phyloP scores from a whole-genome alignment of 1,140 invertebrate genomes.

The Aradophagus sp. region DNA sequence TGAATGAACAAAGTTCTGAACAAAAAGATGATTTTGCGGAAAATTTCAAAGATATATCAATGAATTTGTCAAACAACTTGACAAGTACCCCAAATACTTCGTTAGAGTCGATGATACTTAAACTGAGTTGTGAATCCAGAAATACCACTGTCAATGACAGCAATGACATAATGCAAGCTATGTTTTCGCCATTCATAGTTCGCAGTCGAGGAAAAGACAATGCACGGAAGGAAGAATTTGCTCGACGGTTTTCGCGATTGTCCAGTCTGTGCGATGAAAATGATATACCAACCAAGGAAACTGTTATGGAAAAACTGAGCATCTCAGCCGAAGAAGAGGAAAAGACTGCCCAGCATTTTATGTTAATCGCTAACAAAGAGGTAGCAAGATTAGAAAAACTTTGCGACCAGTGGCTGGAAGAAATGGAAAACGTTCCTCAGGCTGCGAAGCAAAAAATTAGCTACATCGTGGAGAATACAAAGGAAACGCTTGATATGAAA shows the following conservation, averaged over 20 bases:
- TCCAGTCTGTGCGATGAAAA: neutral
- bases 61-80: too few species aligned
- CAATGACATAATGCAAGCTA: conserved; percentile 33
- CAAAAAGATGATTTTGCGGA: too few species aligned
- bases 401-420: conserved; percentile 72
- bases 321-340: conserved; percentile 68
- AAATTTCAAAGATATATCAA: too few species aligned
- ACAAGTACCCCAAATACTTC: conserved; percentile 9
- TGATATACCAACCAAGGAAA: conserved; percentile 66
- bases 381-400: conserved; percentile 69
- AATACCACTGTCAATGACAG: conserved; percentile 6
- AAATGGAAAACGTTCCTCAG: conserved; percentile 59
- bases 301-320: conserved; percentile 64
- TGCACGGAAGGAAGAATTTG: conserved; percentile 67
- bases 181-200: conserved; percentile 64
- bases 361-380: conserved; percentile 73
- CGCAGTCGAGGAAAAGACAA: conserved; percentile 71
- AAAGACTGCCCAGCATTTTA: conserved; percentile 75
- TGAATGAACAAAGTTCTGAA: too few species aligned
- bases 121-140: neutral
- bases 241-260: conserved; percentile 54
- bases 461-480: conserved; percentile 79
- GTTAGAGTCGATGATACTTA: neutral
- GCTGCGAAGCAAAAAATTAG: conserved; percentile 1
- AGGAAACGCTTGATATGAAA: conserved; percentile 80